These are phyloP conservation scores for Panagrolaimus sp. DNA, from an alignment of 1,140 invertebrate genomes.

Conservation along the genomic window DNA sequence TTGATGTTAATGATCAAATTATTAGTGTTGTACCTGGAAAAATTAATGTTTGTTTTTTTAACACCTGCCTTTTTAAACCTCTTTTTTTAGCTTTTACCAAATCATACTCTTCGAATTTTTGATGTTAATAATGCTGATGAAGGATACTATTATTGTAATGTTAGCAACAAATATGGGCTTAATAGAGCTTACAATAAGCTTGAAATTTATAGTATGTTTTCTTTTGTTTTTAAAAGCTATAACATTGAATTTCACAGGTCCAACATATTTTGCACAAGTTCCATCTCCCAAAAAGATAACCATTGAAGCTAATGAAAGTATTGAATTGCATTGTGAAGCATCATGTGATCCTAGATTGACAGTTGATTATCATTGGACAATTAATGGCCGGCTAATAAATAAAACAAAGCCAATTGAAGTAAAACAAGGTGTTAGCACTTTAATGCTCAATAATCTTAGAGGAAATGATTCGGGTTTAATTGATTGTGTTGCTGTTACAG, in stretches of 20 bases:
- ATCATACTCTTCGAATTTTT: constrained; percentile 77
- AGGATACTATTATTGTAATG: constrained; percentile 82
- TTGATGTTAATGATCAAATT: constrained; percentile 61
- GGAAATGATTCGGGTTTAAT: constrained; percentile 89
- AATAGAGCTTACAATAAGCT: constrained; percentile 71
- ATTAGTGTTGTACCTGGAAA: constrained; percentile 48
- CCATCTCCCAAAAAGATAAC: constrained; percentile 75
- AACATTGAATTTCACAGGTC: constrained; percentile 32
- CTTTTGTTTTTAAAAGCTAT: constrained; percentile 18
- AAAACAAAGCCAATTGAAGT: constrained; percentile 60
- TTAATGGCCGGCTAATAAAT: constrained; percentile 66
- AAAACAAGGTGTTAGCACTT: constrained; percentile 66
- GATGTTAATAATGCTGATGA: constrained; percentile 76
- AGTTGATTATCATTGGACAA: constrained; percentile 78
- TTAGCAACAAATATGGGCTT: constrained; percentile 82
- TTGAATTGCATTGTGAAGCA: constrained; percentile 87
- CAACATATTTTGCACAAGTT: constrained; percentile 50
- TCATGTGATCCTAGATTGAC: constrained; percentile 73
- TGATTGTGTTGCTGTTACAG: constrained; percentile 86
- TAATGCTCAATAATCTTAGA: constrained; percentile 85
- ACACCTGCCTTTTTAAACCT: constrained; percentile 79
- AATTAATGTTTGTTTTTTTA: constrained; percentile 34
- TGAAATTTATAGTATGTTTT: constrained; percentile 70
- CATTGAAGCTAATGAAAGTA: constrained; percentile 76
- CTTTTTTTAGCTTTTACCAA: constrained; percentile 68